phyloP scores from a whole-genome alignment of 2,113 vertebrate genomes.

The Zosterops lateralis region DNA sequence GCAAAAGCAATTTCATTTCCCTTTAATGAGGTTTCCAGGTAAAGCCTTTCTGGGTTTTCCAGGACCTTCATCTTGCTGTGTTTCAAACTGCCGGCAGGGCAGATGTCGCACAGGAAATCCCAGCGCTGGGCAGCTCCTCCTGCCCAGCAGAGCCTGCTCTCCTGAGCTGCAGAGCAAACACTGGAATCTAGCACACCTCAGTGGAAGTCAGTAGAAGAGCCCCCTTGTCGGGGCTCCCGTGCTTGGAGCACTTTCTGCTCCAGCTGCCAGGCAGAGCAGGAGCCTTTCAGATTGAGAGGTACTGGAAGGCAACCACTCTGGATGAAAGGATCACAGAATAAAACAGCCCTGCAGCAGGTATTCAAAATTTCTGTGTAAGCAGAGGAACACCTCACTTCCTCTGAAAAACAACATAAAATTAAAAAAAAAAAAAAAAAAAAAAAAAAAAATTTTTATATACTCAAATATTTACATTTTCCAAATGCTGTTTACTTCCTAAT shows the following conservation, averaged over 20 bases:
- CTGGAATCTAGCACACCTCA: conserved; percentile 69
- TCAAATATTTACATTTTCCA: no score
- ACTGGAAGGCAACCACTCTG: neutral
- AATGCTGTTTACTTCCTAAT: no score
- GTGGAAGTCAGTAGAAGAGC: conserved; percentile 63
- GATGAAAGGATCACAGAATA: neutral
- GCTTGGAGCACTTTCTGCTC: neutral
- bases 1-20: conserved; percentile 9
- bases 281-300: neutral
- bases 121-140: neutral
- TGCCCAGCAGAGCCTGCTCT: neutral
- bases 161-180: conserved; percentile 38
- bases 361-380: neutral
- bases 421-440: rapidly evolving
- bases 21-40: conserved; percentile 38
- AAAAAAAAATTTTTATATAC: neutral
- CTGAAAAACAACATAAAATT: neutral
- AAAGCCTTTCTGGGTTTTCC: conserved; percentile 40
- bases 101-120: neutral
- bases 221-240: neutral
- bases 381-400: neutral
- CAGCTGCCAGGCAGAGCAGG: neutral
- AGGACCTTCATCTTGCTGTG: neutral
- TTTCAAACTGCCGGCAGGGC: neutral
- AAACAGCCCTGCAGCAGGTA: neutral